A percentile compares a stretch with the other conserved stretches of the same genome.
Evolutionary conservation across 2,797 vertebrate genomes (phyloP).

Genomic region (Sebastes diploproa): DNA sequence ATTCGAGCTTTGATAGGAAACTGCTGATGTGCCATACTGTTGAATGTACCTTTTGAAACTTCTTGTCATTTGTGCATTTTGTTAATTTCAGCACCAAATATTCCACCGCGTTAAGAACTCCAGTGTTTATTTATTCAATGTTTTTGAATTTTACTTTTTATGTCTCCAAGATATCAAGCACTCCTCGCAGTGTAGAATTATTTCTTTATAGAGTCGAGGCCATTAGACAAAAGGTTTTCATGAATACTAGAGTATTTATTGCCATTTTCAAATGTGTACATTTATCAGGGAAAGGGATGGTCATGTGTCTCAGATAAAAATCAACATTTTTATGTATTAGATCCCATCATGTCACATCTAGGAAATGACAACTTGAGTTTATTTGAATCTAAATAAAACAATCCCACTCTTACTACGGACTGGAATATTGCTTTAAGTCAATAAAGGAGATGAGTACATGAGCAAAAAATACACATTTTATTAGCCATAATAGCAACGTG

Average conservation of each 20-base stretch:
- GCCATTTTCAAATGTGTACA: slow-evolving; percentile 50
- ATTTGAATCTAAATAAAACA: slow-evolving; percentile 74
- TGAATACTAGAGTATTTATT: slow-evolving; percentile 51
- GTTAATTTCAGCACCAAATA: slow-evolving; percentile 42
- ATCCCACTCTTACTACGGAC: slow-evolving; percentile 45
- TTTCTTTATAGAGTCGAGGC: slow-evolving; percentile 12
- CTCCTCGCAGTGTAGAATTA: slow-evolving; percentile 31
- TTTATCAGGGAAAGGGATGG: slow-evolving; percentile 53
- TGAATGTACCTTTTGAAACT: slow-evolving; percentile 53
- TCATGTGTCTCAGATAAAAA: slow-evolving; percentile 17
- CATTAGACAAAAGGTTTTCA: not conserved
- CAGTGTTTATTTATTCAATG: slow-evolving; percentile 51
- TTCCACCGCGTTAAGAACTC: slow-evolving; percentile 28
- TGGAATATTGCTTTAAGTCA: slow-evolving; percentile 1
- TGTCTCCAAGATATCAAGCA: slow-evolving; percentile 44
- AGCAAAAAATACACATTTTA: not conserved
- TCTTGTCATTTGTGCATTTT: slow-evolving; percentile 8
- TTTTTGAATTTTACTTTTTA: slow-evolving; percentile 9
- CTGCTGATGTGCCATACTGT: slow-evolving; percentile 58
- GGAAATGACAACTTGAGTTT: slow-evolving; percentile 51
- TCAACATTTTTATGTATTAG: slow-evolving; percentile 41
- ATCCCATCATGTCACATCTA: slow-evolving; percentile 49
- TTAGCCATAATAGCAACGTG: not conserved
- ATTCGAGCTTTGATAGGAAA: slow-evolving; percentile 3
- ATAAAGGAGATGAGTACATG: not conserved